Conservation (phyloP, 2,888 invertebrate species). For the Lysandra coridon region DNA sequence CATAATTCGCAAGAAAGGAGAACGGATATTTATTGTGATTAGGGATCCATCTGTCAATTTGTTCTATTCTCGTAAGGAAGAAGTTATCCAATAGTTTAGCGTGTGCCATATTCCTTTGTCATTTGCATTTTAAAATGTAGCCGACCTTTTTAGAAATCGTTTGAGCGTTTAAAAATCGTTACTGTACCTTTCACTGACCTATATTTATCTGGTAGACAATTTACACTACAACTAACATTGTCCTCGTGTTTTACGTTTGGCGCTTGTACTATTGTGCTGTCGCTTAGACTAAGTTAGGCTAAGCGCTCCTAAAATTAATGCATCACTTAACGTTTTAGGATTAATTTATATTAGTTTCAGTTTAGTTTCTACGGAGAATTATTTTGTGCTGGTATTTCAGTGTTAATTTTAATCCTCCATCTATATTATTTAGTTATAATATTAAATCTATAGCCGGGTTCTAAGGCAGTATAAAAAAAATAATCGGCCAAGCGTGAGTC, state of each 20-base stretch:
- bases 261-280: slow-evolving; percentile 27
- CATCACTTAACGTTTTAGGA: slow-evolving; percentile 31
- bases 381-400: neutral
- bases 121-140: slow-evolving; percentile 22
- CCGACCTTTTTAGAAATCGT: slow-evolving; percentile 22
- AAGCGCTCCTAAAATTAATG: slow-evolving; percentile 32
- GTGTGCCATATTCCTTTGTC: neutral
- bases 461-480: no score
- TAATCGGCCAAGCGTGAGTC: no score
- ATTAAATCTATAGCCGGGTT: no score
- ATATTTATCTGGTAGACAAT: slow-evolving; percentile 16
- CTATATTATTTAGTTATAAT: neutral
- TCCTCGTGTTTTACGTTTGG: slow-evolving; percentile 1
- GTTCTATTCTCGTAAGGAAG: no score
- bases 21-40: no score
- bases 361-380: neutral
- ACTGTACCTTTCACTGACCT: slow-evolving; percentile 7
- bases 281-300: slow-evolving; percentile 24
- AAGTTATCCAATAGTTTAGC: neutral
- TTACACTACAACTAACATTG: slow-evolving; percentile 20
- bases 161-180: neutral
- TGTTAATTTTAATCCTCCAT: neutral
- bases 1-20: no score
- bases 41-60: no score
- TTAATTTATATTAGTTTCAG: slow-evolving; percentile 10